Base-by-base conservation (phyloP, 2,113 vertebrate genomes). In the Cyprinodon tularosa region DNA sequence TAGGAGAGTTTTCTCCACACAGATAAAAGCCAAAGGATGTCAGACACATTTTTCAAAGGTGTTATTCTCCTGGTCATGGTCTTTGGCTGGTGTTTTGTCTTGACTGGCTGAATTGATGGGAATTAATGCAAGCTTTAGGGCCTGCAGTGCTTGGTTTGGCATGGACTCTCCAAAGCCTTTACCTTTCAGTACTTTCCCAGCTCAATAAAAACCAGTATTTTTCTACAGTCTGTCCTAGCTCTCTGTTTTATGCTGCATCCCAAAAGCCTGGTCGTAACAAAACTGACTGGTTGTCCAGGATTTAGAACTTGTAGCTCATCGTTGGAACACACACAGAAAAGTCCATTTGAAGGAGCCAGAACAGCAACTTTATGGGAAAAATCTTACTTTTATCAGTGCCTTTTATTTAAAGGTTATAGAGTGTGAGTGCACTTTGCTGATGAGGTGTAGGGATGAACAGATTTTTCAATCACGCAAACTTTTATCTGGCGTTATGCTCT, bases 151-250 rank as follows among this genome's bases (percentile, higher is more conserved):
- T 69, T 69, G 38, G 8, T 57, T 69, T 69, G 67, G 67, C 67
- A 39, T 59, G 12, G 67, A 4, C 39, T 69, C 17, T 22, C 3
- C 11, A 39, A 29, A 69, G 37, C 57, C 50, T 59, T 59, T 40
- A 59, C 47, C 66, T 67, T 67, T 13, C 44, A 48, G 13, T 36
- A 67, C 44, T 48, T 48, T 67, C 42, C 36, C 22, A 57, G 65
- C 45, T 45, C 12, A 66, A 66, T 47, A 66, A 66, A 66, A 39
- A 5, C 42, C 40, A 22, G 53, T 69, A 40, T 69, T 59, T 69
- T 69, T 59, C 48, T 69, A 69, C 57, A 69, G 50, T 69, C 68
- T 69, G 65, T 36, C 50, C 40, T 69, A 48, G 40, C 50, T 59
- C 50, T 59, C 11, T 38, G 3, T 59, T 53, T 69, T 59, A 69